Evolutionary conservation across 1,140 invertebrate genomes (phyloP).

Genomic region (Aphelenchoides besseyi): DNA sequence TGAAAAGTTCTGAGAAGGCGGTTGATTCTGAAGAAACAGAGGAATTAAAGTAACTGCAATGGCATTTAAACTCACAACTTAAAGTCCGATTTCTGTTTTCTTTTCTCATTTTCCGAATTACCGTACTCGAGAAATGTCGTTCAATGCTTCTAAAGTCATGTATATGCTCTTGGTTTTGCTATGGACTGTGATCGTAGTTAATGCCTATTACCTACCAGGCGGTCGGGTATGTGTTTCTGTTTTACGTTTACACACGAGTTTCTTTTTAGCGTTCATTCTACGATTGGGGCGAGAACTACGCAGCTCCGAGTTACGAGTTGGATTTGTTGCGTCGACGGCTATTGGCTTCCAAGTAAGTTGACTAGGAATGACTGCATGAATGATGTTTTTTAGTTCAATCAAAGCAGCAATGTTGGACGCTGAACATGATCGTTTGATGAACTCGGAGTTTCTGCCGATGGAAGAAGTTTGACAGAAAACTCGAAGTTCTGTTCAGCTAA

Average conservation of each 20-base stretch:
- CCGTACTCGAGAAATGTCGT: neutral
- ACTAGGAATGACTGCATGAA: neutral
- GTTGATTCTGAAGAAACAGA: neutral
- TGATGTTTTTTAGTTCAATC: neutral
- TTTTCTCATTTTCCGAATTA: neutral
- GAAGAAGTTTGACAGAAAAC: too few relatives aligned
- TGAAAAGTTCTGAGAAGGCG: neutral
- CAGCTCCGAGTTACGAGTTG: neutral
- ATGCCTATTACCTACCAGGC: neutral
- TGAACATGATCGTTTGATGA: neutral
- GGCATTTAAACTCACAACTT: neutral
- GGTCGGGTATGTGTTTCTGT: neutral
- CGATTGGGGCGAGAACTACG: neutral
- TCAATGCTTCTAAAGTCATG: neutral
- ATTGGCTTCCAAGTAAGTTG: neutral
- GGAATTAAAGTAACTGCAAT: neutral
- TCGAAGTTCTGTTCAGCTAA: too few relatives aligned
- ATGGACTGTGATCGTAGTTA: neutral
- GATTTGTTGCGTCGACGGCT: neutral
- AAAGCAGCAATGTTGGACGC: neutral
- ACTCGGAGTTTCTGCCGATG: too few relatives aligned
- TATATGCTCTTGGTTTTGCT: neutral
- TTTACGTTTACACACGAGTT: neutral
- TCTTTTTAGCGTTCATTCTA: neutral
- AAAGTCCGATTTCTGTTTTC: neutral